These are phyloP conservation scores for Ischnus inquisitorius DNA, from an alignment of 2,888 invertebrate genomes.

Conservation along the genomic window DNA sequence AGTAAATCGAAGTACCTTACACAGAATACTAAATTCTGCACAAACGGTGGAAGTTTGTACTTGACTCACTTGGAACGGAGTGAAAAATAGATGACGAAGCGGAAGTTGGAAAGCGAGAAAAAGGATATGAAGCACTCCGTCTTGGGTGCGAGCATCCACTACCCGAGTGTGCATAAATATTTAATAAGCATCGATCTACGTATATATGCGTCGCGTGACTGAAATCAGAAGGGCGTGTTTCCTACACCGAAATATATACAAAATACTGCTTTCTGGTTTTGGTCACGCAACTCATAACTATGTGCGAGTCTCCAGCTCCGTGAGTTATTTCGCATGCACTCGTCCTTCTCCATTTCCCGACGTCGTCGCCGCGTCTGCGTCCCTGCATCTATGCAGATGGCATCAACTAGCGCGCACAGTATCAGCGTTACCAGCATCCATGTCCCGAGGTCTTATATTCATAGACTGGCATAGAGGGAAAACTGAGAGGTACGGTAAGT, in stretches of 20 bases:
- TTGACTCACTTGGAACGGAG: background rate
- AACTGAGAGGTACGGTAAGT: background rate
- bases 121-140: slow-evolving; percentile 6
- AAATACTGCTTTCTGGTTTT: too few relatives aligned
- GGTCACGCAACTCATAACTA: background rate
- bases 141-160: background rate
- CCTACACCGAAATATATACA: too few relatives aligned
- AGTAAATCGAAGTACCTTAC: slow-evolving; percentile 10
- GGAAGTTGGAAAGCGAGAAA: slow-evolving; percentile 13
- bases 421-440: slow-evolving; percentile 47
- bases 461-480: slow-evolving; percentile 68
- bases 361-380: background rate
- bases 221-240: too few relatives aligned
- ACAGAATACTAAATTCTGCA: slow-evolving; percentile 12
- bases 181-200: background rate
- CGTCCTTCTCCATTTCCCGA: slow-evolving; percentile 51
- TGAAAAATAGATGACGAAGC: slow-evolving; percentile 53
- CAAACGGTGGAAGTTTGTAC: slow-evolving; percentile 10
- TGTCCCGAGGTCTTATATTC: slow-evolving; percentile 71
- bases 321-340: slow-evolving; percentile 65
- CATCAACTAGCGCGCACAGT: slow-evolving; percentile 70
- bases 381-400: slow-evolving; percentile 37
- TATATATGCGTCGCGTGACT: too few relatives aligned
- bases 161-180: background rate
- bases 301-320: slow-evolving; percentile 44